Evolutionary conservation across 35 echinoderm and acorn worm species (phyloP).

Genomic region (Patiria miniata): DNA sequence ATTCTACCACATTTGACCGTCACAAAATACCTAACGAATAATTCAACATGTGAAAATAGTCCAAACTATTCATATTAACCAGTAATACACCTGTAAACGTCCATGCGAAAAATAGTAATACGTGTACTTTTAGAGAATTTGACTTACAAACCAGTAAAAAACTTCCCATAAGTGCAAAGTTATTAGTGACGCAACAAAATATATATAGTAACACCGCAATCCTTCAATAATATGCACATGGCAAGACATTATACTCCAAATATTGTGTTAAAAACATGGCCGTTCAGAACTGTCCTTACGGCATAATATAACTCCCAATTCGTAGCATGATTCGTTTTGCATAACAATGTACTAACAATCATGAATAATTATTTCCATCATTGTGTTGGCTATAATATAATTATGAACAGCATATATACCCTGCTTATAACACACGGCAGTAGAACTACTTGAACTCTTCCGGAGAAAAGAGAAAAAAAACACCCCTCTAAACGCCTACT

Average conservation of each 20-base stretch:
- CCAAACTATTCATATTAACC: background rate
- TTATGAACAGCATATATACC: too few relatives aligned
- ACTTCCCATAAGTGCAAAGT: slow-evolving; percentile 14
- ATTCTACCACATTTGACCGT: background rate
- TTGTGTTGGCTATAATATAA: too few relatives aligned
- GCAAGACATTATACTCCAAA: slow-evolving; percentile 19
- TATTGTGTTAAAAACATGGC: background rate
- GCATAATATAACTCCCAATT: background rate
- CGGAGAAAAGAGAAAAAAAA: background rate
- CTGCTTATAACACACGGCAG: background rate
- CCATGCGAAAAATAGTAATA: slow-evolving; percentile 10
- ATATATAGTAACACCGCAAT: slow-evolving; percentile 26
- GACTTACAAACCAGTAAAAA: slow-evolving; percentile 18
- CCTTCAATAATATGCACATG: slow-evolving; percentile 12
- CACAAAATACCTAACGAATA: background rate
- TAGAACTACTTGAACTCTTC: background rate
- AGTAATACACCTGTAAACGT: slow-evolving; percentile 4
- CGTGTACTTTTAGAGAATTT: background rate
- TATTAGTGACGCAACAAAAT: slow-evolving; percentile 26
- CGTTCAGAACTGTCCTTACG: background rate
- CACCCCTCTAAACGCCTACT: background rate
- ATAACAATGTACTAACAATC: slow-evolving; percentile 2
- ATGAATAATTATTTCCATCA: slow-evolving; percentile 11
- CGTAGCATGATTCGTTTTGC: background rate
- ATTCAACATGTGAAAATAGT: background rate